phyloP scores from a whole-genome alignment of 1,140 invertebrate species.

The Polypedilum vanderplanki region DNA sequence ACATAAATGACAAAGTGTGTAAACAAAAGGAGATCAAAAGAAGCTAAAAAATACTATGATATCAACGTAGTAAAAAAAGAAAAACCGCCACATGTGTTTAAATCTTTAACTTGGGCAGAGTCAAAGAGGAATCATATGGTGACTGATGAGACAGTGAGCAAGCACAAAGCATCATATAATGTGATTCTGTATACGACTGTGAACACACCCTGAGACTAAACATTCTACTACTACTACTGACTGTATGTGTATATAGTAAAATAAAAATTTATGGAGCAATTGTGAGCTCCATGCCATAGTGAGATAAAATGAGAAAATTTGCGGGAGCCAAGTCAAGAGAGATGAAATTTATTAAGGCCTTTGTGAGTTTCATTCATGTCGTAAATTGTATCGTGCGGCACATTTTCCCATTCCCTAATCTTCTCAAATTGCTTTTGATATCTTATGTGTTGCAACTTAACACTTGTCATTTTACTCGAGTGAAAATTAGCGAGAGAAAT shows the following conservation, averaged over 20 bases:
- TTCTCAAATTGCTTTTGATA: conserved; percentile 9
- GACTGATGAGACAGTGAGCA: background rate
- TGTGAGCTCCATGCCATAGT: background rate
- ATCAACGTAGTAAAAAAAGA: background rate
- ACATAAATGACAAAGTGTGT: background rate
- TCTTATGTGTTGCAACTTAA: conserved; percentile 1
- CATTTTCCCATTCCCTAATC: background rate
- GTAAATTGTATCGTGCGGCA: background rate
- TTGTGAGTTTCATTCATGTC: background rate
- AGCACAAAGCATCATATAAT: background rate
- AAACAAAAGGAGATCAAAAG: background rate
- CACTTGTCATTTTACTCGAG: background rate
- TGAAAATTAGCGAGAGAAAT: background rate
- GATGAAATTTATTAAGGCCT: conserved; percentile 4
- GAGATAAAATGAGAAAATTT: background rate
- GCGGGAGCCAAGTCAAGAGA: background rate
- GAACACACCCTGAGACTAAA: background rate
- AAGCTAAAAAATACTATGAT: background rate
- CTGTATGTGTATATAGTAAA: background rate
- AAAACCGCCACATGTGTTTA: background rate
- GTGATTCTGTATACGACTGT: background rate
- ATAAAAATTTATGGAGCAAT: conserved; percentile 19
- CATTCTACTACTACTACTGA: background rate
- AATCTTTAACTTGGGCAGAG: background rate
- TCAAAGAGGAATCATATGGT: background rate